Evolutionary conservation across 2,113 vertebrate genomes (phyloP).

Genomic region (Menura novaehollandiae): DNA sequence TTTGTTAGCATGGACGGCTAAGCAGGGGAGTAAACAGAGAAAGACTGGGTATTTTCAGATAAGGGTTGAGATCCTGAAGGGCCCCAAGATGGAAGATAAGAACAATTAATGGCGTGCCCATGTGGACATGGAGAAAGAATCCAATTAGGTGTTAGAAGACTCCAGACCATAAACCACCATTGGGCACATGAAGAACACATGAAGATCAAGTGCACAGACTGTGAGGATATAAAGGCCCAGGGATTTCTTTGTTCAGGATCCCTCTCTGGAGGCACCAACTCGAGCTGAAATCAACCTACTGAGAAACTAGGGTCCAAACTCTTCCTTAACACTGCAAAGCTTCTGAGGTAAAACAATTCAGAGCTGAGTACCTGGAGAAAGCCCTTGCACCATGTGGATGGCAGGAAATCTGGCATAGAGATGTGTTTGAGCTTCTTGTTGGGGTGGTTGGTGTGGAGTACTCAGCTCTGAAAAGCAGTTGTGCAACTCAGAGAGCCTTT

Average conservation of each 20-base stretch:
- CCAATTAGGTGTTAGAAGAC: background rate
- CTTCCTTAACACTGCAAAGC: slow-evolving; percentile 75
- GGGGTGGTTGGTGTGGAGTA: slow-evolving; percentile 81
- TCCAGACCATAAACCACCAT: background rate
- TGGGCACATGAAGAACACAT: background rate
- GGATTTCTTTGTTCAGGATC: background rate
- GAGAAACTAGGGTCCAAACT: background rate
- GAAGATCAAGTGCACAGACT: background rate
- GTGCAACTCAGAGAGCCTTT: slow-evolving; percentile 77
- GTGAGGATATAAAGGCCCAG: background rate
- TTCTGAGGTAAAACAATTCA: slow-evolving; percentile 86
- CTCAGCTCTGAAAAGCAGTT: slow-evolving; percentile 75
- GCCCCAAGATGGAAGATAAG: background rate
- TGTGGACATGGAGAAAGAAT: background rate
- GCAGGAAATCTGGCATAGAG: slow-evolving; percentile 78
- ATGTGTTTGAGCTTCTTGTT: background rate
- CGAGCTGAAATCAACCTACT: background rate
- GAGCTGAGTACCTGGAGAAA: slow-evolving; percentile 86
- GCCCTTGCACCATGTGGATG: slow-evolving; percentile 81
- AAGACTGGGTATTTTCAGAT: background rate
- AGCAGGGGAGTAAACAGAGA: background rate
- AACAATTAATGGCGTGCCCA: background rate
- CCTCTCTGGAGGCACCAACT: background rate
- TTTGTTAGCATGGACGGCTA: background rate
- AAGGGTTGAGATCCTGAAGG: background rate